Evolutionary conservation across 92 coral and sea anemone species (phyloP), one percentile per base, ranked within the genome.

Genomic region (Chrysogorgia sp.): DNA sequence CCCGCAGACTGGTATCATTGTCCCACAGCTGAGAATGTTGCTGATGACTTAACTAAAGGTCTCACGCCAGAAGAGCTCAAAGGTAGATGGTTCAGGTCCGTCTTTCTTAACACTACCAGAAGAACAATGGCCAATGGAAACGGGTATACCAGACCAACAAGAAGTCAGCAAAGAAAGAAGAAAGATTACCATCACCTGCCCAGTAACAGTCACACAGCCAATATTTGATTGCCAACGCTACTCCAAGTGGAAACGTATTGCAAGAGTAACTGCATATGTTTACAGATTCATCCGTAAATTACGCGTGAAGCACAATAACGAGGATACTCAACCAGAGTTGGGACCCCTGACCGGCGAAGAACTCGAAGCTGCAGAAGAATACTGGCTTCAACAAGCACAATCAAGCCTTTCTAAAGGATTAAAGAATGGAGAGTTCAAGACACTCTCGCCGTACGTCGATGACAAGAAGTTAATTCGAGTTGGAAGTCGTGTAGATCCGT

Each of bases 31-130:
- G 65, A 57, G 14, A 82, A 82, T 49, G 90, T 86, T 9, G 87
- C 90, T 21, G 87, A 86, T 31, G 90, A 87, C 41, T 57, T 87
- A 74, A 68, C 87, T 40, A 87, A 87, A 41, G 87, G 87, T 13
- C 76, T 87, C 24, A 14, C 84, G 50, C 63, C 62, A 35, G 72
- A 83, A 49, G 87, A 87, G n/a, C 40, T 82, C 29, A 67, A 87
- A 41, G 87, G 84, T 9, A 87, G 87, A 77, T 83, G 90, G 90
- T 41, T 87, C 48, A 26, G 90, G 90, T 34, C 90, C 90, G 25
- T 15, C 52, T 43, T 87, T 82, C 61, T 43, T 82, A 29, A 80
- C 41, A 58, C 66, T 58, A 40, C 81, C 84, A 69, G 82, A 87
- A 40, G 75, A 62, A 22, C 62, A 82, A 25, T 82, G 90, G 90